A percentile compares a stretch with the other conserved stretches of the same genome.
phyloP scores from a whole-genome alignment of 2,113 vertebrate genomes.

The Aleadryas rufinucha region DNA sequence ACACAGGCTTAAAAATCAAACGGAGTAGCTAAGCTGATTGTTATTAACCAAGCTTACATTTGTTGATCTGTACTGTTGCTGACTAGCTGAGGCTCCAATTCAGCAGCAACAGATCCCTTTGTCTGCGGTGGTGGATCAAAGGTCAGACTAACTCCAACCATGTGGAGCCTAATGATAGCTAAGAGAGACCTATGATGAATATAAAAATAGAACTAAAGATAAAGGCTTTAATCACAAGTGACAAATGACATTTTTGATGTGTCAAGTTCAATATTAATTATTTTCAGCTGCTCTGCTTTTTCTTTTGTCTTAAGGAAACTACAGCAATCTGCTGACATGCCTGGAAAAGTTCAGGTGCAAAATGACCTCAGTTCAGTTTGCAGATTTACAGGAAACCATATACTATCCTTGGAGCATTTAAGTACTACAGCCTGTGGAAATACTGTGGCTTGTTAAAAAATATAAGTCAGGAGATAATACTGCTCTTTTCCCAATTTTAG shows the following conservation, averaged over 20 bases:
- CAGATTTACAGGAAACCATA: constrained; percentile 62
- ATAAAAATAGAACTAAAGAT: constrained; percentile 64
- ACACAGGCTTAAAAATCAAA: background rate
- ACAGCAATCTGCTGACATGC: constrained; percentile 50
- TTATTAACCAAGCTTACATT: background rate
- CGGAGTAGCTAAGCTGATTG: background rate
- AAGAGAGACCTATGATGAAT: constrained; percentile 45
- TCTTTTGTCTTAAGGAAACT: constrained; percentile 62
- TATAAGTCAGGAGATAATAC: background rate
- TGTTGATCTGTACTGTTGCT: background rate
- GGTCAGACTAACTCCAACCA: constrained; percentile 67
- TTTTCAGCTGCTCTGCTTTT: constrained; percentile 57
- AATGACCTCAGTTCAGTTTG: constrained; percentile 52
- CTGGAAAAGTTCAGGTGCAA: constrained; percentile 65
- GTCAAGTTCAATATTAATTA: constrained; percentile 69
- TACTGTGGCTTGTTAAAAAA: background rate
- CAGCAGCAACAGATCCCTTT: constrained; percentile 45
- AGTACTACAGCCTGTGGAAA: constrained; percentile 8
- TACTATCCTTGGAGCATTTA: constrained; percentile 13
- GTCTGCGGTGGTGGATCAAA: constrained; percentile 55
- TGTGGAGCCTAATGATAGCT: constrained; percentile 65
- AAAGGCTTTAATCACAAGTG: constrained; percentile 65
- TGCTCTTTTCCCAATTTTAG: background rate
- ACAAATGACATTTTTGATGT: constrained; percentile 69
- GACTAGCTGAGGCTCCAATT: background rate